Evolutionary conservation across 2,797 vertebrate genomes (phyloP), one percentile per base, ranked within the genome.

Genomic region (Allobates femoralis): DNA sequence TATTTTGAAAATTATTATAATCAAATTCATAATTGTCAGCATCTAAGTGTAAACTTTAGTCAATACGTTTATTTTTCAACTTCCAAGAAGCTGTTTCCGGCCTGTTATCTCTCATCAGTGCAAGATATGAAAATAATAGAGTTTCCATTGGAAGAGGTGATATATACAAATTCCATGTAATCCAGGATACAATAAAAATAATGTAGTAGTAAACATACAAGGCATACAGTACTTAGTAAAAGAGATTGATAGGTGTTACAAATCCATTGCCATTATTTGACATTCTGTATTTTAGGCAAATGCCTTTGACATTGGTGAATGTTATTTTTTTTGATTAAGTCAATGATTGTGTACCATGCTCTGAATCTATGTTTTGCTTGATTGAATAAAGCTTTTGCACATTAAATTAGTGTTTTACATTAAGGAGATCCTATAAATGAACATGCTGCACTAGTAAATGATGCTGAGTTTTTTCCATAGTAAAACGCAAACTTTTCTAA

Each of bases 241-340:
- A 30, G 30, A 69, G 51, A 76, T 85, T 30, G 26, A 37, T 30
- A 67, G 71, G 50, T 51, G 69, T 56, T 37, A 37, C 53, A n/a
- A 78, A 77, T 77, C 16, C 50, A 73, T 64, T 81, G 85, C 69
- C 73, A 75, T 77, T 60, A 28, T 77, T 15, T 55, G 81, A 58
- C 50, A 77, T 77, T 64, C 23, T 86, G 55, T 82, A 82, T 69
- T 77, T 66, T 55, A 76, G 60, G 85, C 85, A 85, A 94, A 94
- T 93, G 95, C 96, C 95, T 95, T 97, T 96, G 96, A 95, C 96
- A 97, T 96, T 96, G 96, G 96, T 96, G 96, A 96, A 95, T 96
- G 96, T 96, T 96, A 94, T 92, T 94, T 91, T 92, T 94, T 91
- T 93, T n/a, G n/a, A 94, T 92, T 93, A 90, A 94, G 94, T 93